Conservation (phyloP, 2,888 invertebrate genomes). For the Netelia melanura region DNA sequence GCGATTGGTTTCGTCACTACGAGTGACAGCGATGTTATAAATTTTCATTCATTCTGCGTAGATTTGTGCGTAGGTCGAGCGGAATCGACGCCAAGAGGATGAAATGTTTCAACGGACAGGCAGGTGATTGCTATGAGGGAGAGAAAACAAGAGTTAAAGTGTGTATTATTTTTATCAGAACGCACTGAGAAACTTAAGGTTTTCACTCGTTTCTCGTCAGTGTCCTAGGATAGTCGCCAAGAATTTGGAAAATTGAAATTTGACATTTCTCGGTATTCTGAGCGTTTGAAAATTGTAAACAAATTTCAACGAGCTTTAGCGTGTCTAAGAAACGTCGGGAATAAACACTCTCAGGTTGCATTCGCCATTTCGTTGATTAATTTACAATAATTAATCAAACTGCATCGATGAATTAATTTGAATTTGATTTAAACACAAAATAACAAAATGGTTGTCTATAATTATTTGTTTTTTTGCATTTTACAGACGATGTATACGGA, state of each 20-base stretch:
- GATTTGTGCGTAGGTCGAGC: conserved; percentile 7
- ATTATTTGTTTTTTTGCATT: conserved; percentile 50
- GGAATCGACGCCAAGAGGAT: neutral
- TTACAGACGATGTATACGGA: conserved; percentile 86
- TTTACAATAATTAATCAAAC: too few species aligned
- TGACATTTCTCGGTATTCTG: too few species aligned
- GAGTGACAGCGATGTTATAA: neutral
- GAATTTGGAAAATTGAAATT: too few species aligned
- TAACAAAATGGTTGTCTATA: neutral
- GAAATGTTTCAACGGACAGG: conserved; percentile 39
- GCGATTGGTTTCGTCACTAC: neutral
- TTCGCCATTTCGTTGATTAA: too few species aligned
- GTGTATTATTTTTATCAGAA: neutral
- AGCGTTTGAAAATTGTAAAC: too few species aligned
- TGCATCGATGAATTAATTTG: too few species aligned
- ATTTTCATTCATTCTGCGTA: neutral
- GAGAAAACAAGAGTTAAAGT: neutral
- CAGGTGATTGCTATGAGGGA: conserved; percentile 10
- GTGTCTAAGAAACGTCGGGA: too few species aligned
- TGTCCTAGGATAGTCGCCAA: too few species aligned
- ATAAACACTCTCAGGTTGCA: too few species aligned
- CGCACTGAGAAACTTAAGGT: neutral
- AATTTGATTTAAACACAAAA: too few species aligned
- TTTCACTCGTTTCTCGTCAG: too few species aligned
- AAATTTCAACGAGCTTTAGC: too few species aligned